These are phyloP conservation scores for Hermetia illucens DNA, from an alignment of 1,140 invertebrate species.

Conservation along the genomic window DNA sequence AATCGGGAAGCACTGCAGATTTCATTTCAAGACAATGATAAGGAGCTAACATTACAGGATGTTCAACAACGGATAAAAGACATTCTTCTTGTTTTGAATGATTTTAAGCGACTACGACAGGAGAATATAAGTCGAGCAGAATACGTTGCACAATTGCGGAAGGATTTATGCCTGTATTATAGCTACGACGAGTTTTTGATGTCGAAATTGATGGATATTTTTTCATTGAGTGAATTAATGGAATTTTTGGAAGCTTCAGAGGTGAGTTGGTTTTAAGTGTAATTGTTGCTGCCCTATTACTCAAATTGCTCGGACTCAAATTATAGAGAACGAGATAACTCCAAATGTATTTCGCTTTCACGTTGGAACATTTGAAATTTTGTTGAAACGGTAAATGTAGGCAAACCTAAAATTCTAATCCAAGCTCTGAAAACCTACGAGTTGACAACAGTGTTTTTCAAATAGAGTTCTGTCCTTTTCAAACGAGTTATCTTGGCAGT, in stretches of 20 bases:
- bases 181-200: constrained; percentile 96
- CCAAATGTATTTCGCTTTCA: too few species aligned
- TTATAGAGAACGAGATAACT: too few species aligned
- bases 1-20: constrained; percentile 51
- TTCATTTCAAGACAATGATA: constrained; percentile 55
- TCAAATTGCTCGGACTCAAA: too few species aligned
- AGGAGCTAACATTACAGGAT: constrained; percentile 62
- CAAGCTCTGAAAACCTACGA: too few species aligned
- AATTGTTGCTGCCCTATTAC: too few species aligned
- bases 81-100: constrained; percentile 68
- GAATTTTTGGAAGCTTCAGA: constrained; percentile 97
- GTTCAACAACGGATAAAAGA: constrained; percentile 86
- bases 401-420: too few species aligned
- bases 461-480: too few species aligned
- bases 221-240: constrained; percentile 75
- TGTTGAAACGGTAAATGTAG: too few species aligned
- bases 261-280: constrained; percentile 16
- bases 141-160: constrained; percentile 63
- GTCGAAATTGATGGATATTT: constrained; percentile 86
- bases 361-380: too few species aligned
- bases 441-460: too few species aligned
- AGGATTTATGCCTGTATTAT: constrained; percentile 90
- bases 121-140: constrained; percentile 60
- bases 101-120: constrained; percentile 75
- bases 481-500: too few species aligned